Base-by-base conservation (phyloP, 2,113 vertebrate species). In the Anolis carolinensis region DNA sequence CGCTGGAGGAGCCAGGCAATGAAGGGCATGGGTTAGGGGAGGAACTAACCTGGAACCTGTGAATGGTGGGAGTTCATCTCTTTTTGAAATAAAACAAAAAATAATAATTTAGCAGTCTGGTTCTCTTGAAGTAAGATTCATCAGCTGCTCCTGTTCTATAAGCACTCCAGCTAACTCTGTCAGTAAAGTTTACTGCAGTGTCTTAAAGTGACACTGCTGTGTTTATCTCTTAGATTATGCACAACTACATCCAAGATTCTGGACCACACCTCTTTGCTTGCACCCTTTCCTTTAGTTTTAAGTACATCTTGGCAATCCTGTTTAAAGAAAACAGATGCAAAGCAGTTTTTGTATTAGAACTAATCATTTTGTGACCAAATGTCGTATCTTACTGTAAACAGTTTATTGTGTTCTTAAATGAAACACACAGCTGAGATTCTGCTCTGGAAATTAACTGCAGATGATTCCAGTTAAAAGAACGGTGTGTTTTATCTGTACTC, bases 381-480 rank as follows among this genome's bases (percentile, higher is more conserved):
- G 36, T n/a, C n/a, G n/a, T 16, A 27, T 25, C 62, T 39, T 82
- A 27, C 68, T 44, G 63, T 82, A 77, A 90, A 18, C 5, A 83
- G 48, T n/a, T 70, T 50, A 32, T 52, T 52, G 7, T 39, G 5
- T 68, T 68, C 3, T 30, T 62, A 27, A 73, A 59, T 27, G 59
- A 72, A 82, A 72, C 50, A 62, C 32, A 74, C 8, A 30, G 2
- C 16, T 36, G 1, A 62, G 52, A 74, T 74, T 44, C 39, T 1
- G 39, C 32, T 62, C 34, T n/a, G 62, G n/a, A 82, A 83, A 73
- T 20, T 34, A 83, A 74, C 68, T 62, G 7, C 71, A 63, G 2
- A 86, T 36, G 86, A 4, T 32, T 25, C 21, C 27, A 39, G 39
- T 67, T n/a, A 80, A 87, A 83, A 92, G 79, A 88, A 84, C 23